These are phyloP conservation scores for Nicator chloris DNA, from an alignment of 2,113 vertebrate genomes.

Conservation along the genomic window DNA sequence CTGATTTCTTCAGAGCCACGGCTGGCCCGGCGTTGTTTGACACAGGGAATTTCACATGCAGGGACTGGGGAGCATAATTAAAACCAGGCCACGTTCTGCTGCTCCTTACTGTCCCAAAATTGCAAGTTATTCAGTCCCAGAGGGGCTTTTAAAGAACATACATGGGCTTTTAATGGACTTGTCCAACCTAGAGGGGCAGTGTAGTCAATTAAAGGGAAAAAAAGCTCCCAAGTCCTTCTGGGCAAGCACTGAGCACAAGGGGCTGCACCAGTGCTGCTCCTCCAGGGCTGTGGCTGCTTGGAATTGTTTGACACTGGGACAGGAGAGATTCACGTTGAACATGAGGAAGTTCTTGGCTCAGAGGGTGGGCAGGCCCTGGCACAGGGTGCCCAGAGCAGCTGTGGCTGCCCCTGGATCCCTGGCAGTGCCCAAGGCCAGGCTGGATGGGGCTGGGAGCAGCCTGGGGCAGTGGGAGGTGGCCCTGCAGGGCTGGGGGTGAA, in stretches of 20 bases:
- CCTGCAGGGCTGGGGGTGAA: neutral
- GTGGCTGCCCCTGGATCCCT: neutral
- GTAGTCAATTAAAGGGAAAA: neutral
- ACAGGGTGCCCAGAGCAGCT: neutral
- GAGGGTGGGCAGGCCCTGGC: neutral
- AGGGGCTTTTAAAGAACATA: constrained; percentile 26
- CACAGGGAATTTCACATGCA: constrained; percentile 1
- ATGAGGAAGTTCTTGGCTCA: neutral
- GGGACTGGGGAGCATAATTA: constrained; percentile 42
- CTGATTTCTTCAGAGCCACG: constrained; percentile 29
- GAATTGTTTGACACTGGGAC: neutral
- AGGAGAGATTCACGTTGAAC: neutral
- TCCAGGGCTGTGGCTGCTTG: neutral
- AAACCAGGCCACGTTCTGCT: constrained; percentile 43
- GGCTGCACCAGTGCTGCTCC: neutral
- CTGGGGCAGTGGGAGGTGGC: neutral
- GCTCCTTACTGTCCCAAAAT: constrained; percentile 43
- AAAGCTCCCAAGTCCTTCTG: neutral
- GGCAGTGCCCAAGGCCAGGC: neutral
- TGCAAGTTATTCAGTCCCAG: neutral
- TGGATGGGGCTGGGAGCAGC: neutral
- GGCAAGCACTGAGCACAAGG: neutral
- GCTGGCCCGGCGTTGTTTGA: neutral
- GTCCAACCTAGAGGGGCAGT: neutral
- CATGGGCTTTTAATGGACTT: neutral